Base-by-base conservation (phyloP, 2,888 invertebrate genomes). In the Drosophila leonis region DNA sequence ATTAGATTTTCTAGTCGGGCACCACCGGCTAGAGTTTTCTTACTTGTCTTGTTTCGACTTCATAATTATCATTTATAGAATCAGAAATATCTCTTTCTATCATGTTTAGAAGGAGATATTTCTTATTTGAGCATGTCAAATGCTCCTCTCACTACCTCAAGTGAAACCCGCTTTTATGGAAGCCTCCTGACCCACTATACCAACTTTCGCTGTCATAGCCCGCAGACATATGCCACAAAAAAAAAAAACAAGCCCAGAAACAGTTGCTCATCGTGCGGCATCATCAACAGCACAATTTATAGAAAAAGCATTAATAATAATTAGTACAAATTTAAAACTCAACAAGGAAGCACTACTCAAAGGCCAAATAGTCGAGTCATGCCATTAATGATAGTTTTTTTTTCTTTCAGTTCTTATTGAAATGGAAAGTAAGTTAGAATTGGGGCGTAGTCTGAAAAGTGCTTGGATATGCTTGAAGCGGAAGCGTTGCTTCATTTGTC, bases 281-380 rank as follows among this genome's bases (percentile, higher is more conserved):
- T 51, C 67, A 72, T 67, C 39, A 27, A 42, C 48, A 42, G 7
- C 59, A 64, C 62, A 69, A 67, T 74, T 87, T 82, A 75, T 70
- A 70, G 35, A 52, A 64, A 61, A 75, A 72, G 31, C 88, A 85
- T 85, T 85, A 85, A 85, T 85, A 88, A 85, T 78, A 88, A 85
- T 85, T 85, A 88, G 88, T 75, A 57, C 35, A 72, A 54, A 57
- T 59, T 82, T 55, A 29, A 62, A 42, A 44, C 44, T 46, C 24
- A 4, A n/a, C 12, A 18, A 27, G 37, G 27, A 54, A 62, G n/a
- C 7, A 24, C 46, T 42, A 55, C 49, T 18, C 15, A 59, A 51
- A 46, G 20, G 41, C 24, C 35, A 56, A 37, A 44, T 6, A 24
- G 35, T 18, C 65, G 48, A 78, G 66, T 78, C 77, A 78, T 72